Evolutionary conservation across 2,888 invertebrate genomes (phyloP).

Genomic region (Dryobotodes eremita): DNA sequence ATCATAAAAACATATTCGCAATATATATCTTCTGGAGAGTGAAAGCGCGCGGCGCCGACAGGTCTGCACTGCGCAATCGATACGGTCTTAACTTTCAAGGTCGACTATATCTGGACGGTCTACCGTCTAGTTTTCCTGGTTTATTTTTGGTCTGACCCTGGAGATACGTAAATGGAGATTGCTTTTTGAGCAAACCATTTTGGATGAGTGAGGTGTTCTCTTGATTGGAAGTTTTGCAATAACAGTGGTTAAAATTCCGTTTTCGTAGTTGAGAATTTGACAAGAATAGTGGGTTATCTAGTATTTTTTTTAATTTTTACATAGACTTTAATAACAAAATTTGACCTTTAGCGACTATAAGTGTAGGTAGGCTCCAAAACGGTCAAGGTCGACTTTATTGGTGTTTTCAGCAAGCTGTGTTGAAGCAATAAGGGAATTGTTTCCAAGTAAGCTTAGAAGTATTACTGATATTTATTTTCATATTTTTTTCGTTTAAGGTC

Average conservation of each 20-base stretch:
- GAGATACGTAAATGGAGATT: constrained; percentile 21
- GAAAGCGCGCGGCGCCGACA: constrained; percentile 54
- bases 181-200: constrained; percentile 26
- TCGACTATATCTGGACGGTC: constrained; percentile 41
- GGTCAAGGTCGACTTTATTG: background rate
- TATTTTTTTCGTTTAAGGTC: background rate
- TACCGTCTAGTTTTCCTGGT: constrained; percentile 27
- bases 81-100: constrained; percentile 55
- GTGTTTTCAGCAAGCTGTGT: background rate
- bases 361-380: background rate
- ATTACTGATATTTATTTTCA: background rate
- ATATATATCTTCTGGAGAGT: constrained; percentile 40
- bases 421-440: background rate
- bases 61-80: constrained; percentile 63
- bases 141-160: constrained; percentile 38
- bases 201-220: background rate
- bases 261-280: background rate
- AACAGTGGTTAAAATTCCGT: background rate
- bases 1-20: constrained; percentile 20
- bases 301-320: background rate
- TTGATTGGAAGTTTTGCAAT: background rate
- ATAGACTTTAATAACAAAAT: background rate
- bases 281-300: background rate
- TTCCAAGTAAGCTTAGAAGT: background rate
- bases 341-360: background rate